Evolutionary conservation across 2,888 invertebrate species (phyloP).

Genomic region (Drosophila anomalipes): DNA sequence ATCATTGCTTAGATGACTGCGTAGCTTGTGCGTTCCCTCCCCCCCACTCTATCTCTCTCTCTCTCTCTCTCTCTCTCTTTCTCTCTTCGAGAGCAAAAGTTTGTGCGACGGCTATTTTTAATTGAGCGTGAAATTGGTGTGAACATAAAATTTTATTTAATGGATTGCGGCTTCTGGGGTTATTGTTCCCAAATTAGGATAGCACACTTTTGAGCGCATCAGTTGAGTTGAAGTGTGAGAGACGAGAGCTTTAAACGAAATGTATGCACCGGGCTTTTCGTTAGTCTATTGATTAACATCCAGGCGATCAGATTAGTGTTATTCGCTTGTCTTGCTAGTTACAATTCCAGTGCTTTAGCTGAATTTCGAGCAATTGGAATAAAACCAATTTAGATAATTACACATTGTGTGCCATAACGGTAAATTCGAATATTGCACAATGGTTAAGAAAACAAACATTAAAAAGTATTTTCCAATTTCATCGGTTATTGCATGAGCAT

Average conservation of each 20-base stretch:
- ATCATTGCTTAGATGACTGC: slow-evolving; percentile 54
- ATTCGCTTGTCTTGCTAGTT: not conserved
- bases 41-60: not conserved
- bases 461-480: slow-evolving; percentile 1
- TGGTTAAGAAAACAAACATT: slow-evolving; percentile 1
- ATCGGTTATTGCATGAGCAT: slow-evolving; percentile 6
- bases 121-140: slow-evolving; percentile 63
- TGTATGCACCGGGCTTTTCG: slow-evolving; percentile 8
- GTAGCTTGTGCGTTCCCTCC: slow-evolving; percentile 16
- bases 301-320: not conserved
- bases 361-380: not conserved
- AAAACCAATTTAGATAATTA: slow-evolving; percentile 33
- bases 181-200: slow-evolving; percentile 4
- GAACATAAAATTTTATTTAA: slow-evolving; percentile 46
- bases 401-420: slow-evolving; percentile 13
- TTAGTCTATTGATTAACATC: not conserved
- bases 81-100: slow-evolving; percentile 14
- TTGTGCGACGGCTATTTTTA: slow-evolving; percentile 44
- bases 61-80: slow-evolving; percentile 8
- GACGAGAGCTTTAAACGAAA: not conserved
- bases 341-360: not conserved
- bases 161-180: slow-evolving; percentile 14
- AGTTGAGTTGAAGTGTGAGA: not conserved
- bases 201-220: slow-evolving; percentile 6
- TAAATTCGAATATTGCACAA: slow-evolving; percentile 6